These are phyloP conservation scores for Carposina sasakii DNA, from an alignment of 1,140 invertebrate species.

Conservation along the genomic window DNA sequence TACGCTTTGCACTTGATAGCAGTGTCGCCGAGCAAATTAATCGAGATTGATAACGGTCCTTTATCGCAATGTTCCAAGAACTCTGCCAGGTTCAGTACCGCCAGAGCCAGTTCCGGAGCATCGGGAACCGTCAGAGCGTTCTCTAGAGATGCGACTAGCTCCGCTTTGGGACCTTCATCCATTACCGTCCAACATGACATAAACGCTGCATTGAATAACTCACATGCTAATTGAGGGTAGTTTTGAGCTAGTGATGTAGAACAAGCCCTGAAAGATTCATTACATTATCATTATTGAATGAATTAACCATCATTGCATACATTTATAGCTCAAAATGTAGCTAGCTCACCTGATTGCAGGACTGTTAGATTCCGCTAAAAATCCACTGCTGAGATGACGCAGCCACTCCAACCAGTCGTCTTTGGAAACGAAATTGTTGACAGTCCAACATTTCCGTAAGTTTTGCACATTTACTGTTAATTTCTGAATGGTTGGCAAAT, in stretches of 20 bases:
- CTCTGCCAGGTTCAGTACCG: conserved; percentile 97
- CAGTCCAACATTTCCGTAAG: conserved; percentile 89
- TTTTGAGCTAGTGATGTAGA: conserved; percentile 93
- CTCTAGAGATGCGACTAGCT: conserved; percentile 90
- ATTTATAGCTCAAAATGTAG: too few relatives aligned
- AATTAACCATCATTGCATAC: too few relatives aligned
- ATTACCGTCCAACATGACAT: conserved; percentile 99
- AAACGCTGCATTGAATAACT: conserved; percentile 98
- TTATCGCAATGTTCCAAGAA: conserved; percentile 99
- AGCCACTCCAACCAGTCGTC: conserved; percentile 99
- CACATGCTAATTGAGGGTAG: conserved; percentile 93
- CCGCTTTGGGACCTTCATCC: conserved; percentile 84
- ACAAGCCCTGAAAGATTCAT: conserved; percentile 79
- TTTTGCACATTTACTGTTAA: conserved; percentile 86
- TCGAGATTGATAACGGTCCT: conserved; percentile 92
- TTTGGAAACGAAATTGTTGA: conserved; percentile 88
- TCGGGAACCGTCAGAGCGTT: conserved; percentile 93
- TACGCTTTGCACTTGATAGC: conserved; percentile 89
- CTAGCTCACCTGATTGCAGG: conserved; percentile 82
- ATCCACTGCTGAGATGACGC: conserved; percentile 88
- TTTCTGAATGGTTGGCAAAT: conserved; percentile 80
- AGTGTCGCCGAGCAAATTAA: conserved; percentile 85
- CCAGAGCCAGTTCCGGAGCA: conserved; percentile 96
- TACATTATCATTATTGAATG: background rate
- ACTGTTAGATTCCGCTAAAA: conserved; percentile 96